Evolutionary conservation across 2,797 vertebrate species (phyloP), one percentile per base, ranked within the genome.

Genomic region (Chlorospingus flavigularis): DNA sequence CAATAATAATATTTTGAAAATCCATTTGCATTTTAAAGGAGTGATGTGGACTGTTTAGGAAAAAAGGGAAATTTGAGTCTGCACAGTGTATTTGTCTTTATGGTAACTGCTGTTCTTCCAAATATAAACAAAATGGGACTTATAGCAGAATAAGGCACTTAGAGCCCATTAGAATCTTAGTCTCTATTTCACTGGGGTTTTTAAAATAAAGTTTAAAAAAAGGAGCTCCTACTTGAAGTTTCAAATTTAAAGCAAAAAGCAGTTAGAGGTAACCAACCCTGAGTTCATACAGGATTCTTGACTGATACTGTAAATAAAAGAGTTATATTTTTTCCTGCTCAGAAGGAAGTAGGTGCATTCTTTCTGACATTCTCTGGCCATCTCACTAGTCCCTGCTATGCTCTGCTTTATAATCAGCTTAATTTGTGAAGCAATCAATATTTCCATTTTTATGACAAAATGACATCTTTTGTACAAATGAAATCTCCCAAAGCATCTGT

Each of bases 361-460:
- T 84, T 79, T 78, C 47, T 62, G 62, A 66, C 35, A 60, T 77
- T 74, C 31, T 65, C 43, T 25, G 60, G 33, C 47, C 55, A 33
- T 50, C 43, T 88, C 47, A 17, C 19, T 48, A 54, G 31, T 65
- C 35, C 9, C 43, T 65, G 30, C 47, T 76, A 35, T 28, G 51
- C 31, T 79, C 13, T 85, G 50, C 57, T 15, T 93, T 63, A 57
- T 2, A 82, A 71, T 73, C 43, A 45, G 43, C 40, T 37, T 60
- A 86, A 94, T 88, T 84, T 75, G 65, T 39, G 30, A 31, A 80
- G 26, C 39, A 83, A 92, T 75, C 54, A 39, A 10, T 78, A 93
- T 58, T 82, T 74, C 75, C 25, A 28, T 80, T 91, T 87, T 86
- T 75, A 66, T 55, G 43, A 80, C 68, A 94, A 86, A 94, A 96